Evolutionary conservation across 2,113 vertebrate genomes (phyloP).

Genomic region (Poeciliopsis retropinna): DNA sequence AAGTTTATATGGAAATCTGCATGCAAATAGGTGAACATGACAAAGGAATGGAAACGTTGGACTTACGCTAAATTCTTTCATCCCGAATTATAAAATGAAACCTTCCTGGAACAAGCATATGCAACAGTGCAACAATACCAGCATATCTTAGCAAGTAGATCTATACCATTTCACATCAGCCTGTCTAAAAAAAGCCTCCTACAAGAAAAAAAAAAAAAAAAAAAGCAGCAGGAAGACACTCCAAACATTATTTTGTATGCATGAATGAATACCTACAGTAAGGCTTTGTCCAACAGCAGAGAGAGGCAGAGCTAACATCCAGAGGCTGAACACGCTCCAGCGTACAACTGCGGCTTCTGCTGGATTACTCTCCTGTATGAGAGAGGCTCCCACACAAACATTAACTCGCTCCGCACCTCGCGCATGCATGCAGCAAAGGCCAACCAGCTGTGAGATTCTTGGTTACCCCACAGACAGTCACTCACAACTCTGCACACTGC

Average conservation of each 20-base stretch:
- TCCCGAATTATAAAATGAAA: conserved; percentile 20
- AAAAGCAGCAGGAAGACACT: conserved; percentile 7
- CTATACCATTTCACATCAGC: not conserved
- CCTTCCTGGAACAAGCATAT: not conserved
- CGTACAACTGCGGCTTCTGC: conserved; percentile 67
- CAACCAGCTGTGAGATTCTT: conserved; percentile 65
- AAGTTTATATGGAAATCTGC: conserved; percentile 66
- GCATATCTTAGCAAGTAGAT: not conserved
- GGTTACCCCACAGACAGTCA: conserved; percentile 42
- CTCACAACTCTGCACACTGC: conserved; percentile 29
- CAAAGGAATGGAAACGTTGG: conserved; percentile 49
- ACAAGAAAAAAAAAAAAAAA: not conserved
- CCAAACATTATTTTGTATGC: conserved; percentile 16
- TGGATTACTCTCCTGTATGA: conserved; percentile 68
- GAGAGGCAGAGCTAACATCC: conserved; percentile 77
- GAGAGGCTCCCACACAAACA: conserved; percentile 44
- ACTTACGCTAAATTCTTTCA: conserved; percentile 8
- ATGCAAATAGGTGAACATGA: conserved; percentile 64
- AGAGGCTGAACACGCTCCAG: conserved; percentile 65
- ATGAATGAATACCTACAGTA: conserved; percentile 72
- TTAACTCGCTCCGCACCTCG: conserved; percentile 32
- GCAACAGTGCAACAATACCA: conserved; percentile 1
- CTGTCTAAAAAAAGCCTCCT: conserved; percentile 8
- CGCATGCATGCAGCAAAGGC: conserved; percentile 51
- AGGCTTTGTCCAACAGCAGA: conserved; percentile 75